Evolutionary conservation across 2,888 invertebrate genomes (phyloP).

Genomic region (Steinernema carpocapsae): DNA sequence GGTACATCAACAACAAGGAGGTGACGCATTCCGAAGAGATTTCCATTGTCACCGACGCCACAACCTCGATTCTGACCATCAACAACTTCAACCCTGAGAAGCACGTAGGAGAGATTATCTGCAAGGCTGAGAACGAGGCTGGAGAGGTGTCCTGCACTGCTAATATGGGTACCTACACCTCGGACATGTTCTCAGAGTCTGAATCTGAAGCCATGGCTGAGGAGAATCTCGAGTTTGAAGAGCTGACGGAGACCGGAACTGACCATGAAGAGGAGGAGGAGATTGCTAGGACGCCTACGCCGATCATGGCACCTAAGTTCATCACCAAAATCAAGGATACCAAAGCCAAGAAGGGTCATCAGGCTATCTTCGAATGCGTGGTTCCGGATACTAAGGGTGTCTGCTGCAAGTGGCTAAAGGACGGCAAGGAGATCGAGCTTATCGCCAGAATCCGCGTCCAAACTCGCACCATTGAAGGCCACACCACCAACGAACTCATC

Average conservation of each 20-base stretch:
- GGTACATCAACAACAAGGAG: constrained; percentile 78
- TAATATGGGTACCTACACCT: constrained; percentile 67
- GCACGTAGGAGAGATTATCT: constrained; percentile 69
- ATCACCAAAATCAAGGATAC: constrained; percentile 69
- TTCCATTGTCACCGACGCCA: constrained; percentile 78
- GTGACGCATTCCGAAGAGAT: constrained; percentile 76
- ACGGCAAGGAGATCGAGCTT: constrained; percentile 67
- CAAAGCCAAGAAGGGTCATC: constrained; percentile 63
- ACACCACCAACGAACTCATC: constrained; percentile 61
- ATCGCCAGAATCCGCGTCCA: constrained; percentile 68
- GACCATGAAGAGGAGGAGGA: constrained; percentile 64
- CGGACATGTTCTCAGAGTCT: constrained; percentile 66
- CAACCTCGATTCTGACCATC: constrained; percentile 80
- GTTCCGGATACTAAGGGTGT: constrained; percentile 69
- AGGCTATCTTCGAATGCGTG: constrained; percentile 69
- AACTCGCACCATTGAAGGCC: constrained; percentile 57
- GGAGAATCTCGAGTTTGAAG: constrained; percentile 49
- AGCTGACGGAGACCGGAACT: constrained; percentile 41
- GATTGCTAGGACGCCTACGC: constrained; percentile 65
- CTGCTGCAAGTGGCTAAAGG: constrained; percentile 66
- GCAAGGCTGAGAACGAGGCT: constrained; percentile 70
- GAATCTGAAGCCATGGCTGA: constrained; percentile 64
- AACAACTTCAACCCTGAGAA: constrained; percentile 71
- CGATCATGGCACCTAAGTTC: constrained; percentile 68
- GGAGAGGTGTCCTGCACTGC: constrained; percentile 69